Base-by-base conservation (phyloP, 1,140 invertebrate genomes). In the Zeugodacus cucurbitae region DNA sequence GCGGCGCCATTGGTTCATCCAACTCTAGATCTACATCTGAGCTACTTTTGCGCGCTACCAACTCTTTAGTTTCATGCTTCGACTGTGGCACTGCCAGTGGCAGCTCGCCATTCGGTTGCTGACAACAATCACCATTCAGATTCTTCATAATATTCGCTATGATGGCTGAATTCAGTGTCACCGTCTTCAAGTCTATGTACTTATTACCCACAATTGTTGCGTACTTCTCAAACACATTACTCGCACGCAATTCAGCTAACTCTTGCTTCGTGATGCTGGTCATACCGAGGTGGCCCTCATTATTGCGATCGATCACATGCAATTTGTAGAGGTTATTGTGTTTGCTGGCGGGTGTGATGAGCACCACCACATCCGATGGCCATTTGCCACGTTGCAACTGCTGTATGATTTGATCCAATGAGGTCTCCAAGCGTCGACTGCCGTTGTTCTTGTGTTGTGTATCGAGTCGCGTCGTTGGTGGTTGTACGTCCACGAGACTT, bases 141-240 rank as follows among this genome's bases (percentile, higher is more conserved):
- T n/a, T 41, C 14, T 86, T 88, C 29, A 86, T 78, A 22, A 91
- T 44, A 41, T 70, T 48, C 11, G 57, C 58, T 4, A 90, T 86
- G 7, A 87, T 78, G 1, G 58, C 26, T 7, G 32, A 58, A 32
- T 90, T 78, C 2, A 37, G 20, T 2, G 89, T 67, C 26, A 91
- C n/a, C 8, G 78, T 67, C 29, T 78, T 87, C 10, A 88, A 34
- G 5, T 90, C 82, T 1, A 91, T 59, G 37, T 88, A 89, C n/a
- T 88, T 78, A 0, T 89, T 74, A 0, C 87, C 89, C 44, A 89
- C 89, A 4, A 88, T 82, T 5, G 90, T 58, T 20, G 89, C 88
- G 64, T 90, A 91, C 41, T 90, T 91, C 22, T 89, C 32, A 20
- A 89, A 64, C 41, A 89, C 88, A n/a, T 91, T 87, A 58, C 87